Percentiles rank a stretch among this genome's conserved stretches.
phyloP scores from a whole-genome alignment of 2,888 invertebrate species.

The Drosophila mulleri region DNA sequence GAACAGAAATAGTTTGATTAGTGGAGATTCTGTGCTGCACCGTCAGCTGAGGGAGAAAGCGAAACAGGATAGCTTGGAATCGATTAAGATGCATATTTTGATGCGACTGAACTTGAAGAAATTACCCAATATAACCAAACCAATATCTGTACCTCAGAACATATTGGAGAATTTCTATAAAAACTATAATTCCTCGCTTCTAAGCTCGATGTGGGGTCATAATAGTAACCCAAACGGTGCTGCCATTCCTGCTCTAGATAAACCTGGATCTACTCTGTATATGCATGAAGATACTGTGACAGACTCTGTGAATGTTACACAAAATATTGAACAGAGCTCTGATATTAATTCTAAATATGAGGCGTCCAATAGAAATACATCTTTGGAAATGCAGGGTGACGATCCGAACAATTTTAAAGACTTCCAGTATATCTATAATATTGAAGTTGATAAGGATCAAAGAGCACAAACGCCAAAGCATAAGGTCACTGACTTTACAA shows the following conservation, averaged over 20 bases:
- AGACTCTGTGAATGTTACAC: neutral
- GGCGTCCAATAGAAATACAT: slow-evolving; percentile 21
- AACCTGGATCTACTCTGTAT: slow-evolving; percentile 16
- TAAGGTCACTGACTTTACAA: slow-evolving; percentile 8
- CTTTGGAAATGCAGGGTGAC: slow-evolving; percentile 71
- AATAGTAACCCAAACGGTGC: slow-evolving; percentile 1
- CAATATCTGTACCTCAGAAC: slow-evolving; percentile 87
- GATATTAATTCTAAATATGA: neutral
- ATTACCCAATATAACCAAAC: slow-evolving; percentile 88
- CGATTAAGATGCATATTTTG: slow-evolving; percentile 88
- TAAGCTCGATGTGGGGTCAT: slow-evolving; percentile 25
- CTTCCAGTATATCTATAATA: slow-evolving; percentile 32
- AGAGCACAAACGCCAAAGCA: neutral
- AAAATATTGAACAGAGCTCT: neutral
- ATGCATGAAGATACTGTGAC: slow-evolving; percentile 10
- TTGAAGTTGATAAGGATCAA: slow-evolving; percentile 16
- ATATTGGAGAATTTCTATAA: slow-evolving; percentile 86
- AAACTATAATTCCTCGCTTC: slow-evolving; percentile 65
- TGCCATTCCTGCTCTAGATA: neutral
- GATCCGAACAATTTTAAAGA: slow-evolving; percentile 55
- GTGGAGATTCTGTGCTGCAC: slow-evolving; percentile 64
- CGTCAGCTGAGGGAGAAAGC: slow-evolving; percentile 86
- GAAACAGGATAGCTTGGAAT: slow-evolving; percentile 87
- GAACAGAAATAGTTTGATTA: slow-evolving; percentile 67
- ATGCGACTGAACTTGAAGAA: slow-evolving; percentile 88